Conservation (phyloP, 2,888 invertebrate species). For the Stegana nigrithorax region DNA sequence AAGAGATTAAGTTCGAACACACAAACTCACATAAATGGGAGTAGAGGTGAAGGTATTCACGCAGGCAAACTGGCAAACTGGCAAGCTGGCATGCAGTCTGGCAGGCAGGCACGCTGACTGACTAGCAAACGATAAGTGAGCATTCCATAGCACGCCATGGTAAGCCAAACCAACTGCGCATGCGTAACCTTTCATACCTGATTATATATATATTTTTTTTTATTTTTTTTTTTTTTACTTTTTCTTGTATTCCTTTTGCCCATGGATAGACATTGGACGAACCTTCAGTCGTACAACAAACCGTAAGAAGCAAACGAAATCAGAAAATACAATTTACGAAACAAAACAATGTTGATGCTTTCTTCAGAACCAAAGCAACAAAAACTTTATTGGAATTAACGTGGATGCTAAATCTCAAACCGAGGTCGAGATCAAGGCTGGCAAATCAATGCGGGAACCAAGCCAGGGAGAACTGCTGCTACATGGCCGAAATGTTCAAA, state of each 20-base stretch:
- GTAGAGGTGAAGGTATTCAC: constrained; percentile 19
- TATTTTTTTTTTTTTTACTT: constrained; percentile 24
- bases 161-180: constrained; percentile 52
- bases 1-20: constrained; percentile 58
- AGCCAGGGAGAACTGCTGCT: too few species aligned
- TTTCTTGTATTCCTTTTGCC: constrained; percentile 16
- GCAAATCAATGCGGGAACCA: too few species aligned
- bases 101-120: constrained; percentile 19
- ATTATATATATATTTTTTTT: constrained; percentile 46
- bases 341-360: constrained; percentile 32
- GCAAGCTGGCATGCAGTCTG: constrained; percentile 29
- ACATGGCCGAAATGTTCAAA: too few species aligned
- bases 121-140: constrained; percentile 42
- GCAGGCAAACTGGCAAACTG: constrained; percentile 22
- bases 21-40: constrained; percentile 23
- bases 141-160: constrained; percentile 50
- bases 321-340: constrained; percentile 61
- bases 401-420: background rate
- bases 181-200: constrained; percentile 60
- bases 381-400: background rate
- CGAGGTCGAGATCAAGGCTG: too few species aligned
- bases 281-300: background rate
- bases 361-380: constrained; percentile 23
- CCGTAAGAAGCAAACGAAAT: constrained; percentile 24
- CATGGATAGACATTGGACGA: background rate